A percentile compares a stretch with the other conserved stretches of the same genome.
Conservation (phyloP, 2,888 invertebrate species). For the Tupiocoris notatus region DNA sequence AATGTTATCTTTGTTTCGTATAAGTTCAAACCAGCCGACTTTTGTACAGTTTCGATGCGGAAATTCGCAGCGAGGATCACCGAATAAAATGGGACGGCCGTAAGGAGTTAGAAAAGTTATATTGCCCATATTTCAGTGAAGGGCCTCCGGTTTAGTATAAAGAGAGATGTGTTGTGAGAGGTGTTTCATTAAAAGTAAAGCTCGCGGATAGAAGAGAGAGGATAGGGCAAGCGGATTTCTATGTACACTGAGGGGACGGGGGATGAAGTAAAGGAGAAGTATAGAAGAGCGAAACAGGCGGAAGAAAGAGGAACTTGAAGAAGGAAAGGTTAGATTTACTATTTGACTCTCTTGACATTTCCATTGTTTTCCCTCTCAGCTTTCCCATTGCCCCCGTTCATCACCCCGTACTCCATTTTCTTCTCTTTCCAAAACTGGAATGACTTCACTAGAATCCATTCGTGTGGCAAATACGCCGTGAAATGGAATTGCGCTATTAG, state of each 20-base stretch:
- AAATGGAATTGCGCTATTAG: conserved; percentile 46
- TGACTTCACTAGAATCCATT: conserved; percentile 45
- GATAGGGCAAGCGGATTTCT: neutral
- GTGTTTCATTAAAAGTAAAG: conserved; percentile 45
- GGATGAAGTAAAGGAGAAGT: neutral
- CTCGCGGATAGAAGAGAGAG: conserved; percentile 12
- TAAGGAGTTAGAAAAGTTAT: conserved; percentile 38
- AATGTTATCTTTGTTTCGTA: neutral
- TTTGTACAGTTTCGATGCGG: neutral
- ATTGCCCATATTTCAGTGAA: conserved; percentile 37
- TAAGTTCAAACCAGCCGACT: neutral
- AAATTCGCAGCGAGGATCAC: neutral
- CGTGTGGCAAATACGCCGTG: conserved; percentile 46
- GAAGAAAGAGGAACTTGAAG: conserved; percentile 5
- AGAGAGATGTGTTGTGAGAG: conserved; percentile 39
- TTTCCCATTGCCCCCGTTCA: conserved; percentile 17
- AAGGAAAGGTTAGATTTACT: conserved; percentile 43
- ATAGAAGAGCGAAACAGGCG: neutral
- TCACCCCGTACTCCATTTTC: conserved; percentile 6
- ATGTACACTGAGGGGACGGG: conserved; percentile 37
- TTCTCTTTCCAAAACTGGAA: conserved; percentile 42
- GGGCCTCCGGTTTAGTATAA: conserved; percentile 10
- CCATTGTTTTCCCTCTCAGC: conserved; percentile 42
- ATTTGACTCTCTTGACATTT: conserved; percentile 45
- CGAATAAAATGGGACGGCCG: neutral